Evolutionary conservation across 2,113 vertebrate species (phyloP).

Genomic region (Strix uralensis): DNA sequence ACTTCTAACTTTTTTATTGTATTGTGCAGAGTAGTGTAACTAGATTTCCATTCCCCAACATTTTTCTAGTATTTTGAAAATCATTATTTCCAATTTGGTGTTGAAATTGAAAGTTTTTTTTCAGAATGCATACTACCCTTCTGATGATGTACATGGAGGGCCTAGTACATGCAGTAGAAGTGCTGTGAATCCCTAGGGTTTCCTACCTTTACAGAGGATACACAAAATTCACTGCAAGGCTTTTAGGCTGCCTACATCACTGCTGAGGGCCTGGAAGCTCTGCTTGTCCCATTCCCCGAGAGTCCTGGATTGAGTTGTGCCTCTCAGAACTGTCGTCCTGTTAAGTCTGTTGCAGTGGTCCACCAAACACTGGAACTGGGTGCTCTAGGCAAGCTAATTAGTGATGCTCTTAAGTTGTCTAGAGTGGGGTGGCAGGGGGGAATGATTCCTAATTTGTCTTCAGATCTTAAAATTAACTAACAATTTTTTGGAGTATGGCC

Average conservation of each 20-base stretch:
- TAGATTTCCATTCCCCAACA: neutral
- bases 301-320: neutral
- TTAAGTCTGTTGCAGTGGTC: neutral
- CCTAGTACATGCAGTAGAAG: neutral
- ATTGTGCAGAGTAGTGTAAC: neutral
- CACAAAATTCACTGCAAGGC: neutral
- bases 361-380: neutral
- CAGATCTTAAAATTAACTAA: neutral
- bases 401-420: neutral
- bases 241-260: neutral
- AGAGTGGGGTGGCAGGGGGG: neutral
- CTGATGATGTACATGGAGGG: neutral
- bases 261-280: neutral
- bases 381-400: neutral
- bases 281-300: neutral
- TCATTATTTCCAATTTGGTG: neutral
- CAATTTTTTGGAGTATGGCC: neutral
- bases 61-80: neutral
- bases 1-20: neutral
- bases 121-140: neutral
- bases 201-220: neutral
- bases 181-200: neutral
- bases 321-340: neutral
- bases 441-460: neutral
- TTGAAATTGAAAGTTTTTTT: neutral